phyloP scores from a whole-genome alignment of 2,888 invertebrate species.

The Pecten maximus region DNA sequence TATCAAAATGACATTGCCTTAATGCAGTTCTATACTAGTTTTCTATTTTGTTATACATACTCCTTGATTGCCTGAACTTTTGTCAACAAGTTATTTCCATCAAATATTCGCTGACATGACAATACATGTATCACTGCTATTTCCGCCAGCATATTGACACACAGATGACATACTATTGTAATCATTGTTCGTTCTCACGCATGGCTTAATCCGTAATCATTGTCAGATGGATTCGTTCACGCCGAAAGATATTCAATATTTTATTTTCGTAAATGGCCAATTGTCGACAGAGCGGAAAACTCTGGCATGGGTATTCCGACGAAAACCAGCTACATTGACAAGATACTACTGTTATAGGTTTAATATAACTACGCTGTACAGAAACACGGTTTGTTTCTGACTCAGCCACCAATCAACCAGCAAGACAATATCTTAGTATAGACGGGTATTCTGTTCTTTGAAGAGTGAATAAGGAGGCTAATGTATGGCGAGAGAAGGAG shows the following conservation, averaged over 20 bases:
- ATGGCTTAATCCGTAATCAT: neutral
- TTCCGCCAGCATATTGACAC: neutral
- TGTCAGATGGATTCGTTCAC: neutral
- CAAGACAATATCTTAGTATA: neutral
- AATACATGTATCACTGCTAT: neutral
- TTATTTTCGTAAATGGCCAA: constrained; percentile 30
- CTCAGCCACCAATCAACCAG: neutral
- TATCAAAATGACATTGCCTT: no score
- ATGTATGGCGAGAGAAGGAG: neutral
- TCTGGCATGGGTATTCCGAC: neutral
- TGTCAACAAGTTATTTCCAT: no score
- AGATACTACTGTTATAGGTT: neutral
- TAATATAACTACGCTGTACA: neutral
- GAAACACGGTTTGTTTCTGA: neutral
- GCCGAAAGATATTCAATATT: constrained; percentile 29
- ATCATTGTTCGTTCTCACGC: neutral
- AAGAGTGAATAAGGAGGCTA: neutral
- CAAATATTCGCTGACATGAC: no score
- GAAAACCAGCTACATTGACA: neutral
- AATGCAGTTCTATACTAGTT: no score
- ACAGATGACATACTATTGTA: neutral
- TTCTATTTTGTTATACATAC: no score
- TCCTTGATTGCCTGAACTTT: no score
- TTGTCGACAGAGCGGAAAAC: constrained; percentile 18
- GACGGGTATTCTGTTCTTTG: neutral